Base-by-base conservation (phyloP, 2,888 invertebrate genomes). In the Drosophila recens region DNA sequence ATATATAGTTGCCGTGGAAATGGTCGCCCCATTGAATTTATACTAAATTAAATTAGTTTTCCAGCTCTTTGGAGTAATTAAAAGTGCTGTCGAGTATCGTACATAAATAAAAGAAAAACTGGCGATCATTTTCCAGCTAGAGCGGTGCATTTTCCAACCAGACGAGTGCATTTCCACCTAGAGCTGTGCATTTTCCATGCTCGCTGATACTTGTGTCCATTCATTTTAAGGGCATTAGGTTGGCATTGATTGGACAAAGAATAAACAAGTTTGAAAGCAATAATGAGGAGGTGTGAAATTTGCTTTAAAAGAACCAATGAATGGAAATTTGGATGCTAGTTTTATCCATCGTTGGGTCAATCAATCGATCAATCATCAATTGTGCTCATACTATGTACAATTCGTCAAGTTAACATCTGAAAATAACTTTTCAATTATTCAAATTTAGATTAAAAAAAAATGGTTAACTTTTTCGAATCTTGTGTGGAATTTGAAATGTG, bases 201-300 rank as follows among this genome's bases (percentile, higher is more conserved):
- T 20, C 42, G 3, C 17, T 20, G 6, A 10, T 23, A 13, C 20
- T 13, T 45, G 43, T 45, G 43, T 13, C 43, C 43, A 23, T 20
- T 23, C 13, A 45, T 45, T 45, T 45, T 45, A 13, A 23, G 43
- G 43, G 13, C 43, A 43, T 20, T 4, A 11, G 2, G 43, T 23
- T 23, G 1, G 13, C 3, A 5, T 23, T n/a, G 45, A n/a, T n/a
- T 23, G 45, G 45, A 23, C 23, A 45, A 27, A n/a, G 13, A 45
- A 45, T 45, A 45, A 27, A 45, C 45, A 45, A 23, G 45, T 13
- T 23, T 45, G 11, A 43, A 20, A 20, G 17, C 5, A 45, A 45
- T 6, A 23, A 1, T 20, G 11, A 40, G 4, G 40, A 8, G 40
- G 9, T 1, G 5, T 10, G 5, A 20, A 43, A 36, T 38, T 38